Percentiles rank a stretch among this genome's conserved stretches.
Conservation (phyloP, 2,888 invertebrate species). For the Marronus borbonicus region DNA sequence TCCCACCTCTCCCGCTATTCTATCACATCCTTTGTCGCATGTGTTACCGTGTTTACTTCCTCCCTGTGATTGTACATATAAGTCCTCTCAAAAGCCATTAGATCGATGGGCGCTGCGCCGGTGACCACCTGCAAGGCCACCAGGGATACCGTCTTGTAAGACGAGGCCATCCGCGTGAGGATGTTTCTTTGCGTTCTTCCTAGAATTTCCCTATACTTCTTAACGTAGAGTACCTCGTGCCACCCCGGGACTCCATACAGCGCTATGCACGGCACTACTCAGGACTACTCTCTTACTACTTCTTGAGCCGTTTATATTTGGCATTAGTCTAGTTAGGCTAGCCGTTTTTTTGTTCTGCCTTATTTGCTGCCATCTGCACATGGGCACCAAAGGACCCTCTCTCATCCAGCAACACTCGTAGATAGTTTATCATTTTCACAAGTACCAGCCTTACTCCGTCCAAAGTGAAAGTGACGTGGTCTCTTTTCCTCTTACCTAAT, state of each 20-base stretch:
- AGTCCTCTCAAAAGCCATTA: conserved; percentile 3
- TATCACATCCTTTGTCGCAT: not conserved
- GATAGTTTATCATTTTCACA: not conserved
- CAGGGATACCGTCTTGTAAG: not conserved
- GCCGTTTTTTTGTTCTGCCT: conserved; percentile 17
- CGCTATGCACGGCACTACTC: not conserved
- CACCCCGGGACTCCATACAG: conserved; percentile 2
- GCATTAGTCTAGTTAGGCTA: conserved; percentile 9
- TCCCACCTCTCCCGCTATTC: conserved; percentile 6
- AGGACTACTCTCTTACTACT: conserved; percentile 10
- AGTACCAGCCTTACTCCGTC: too few relatives aligned
- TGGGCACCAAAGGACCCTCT: not conserved
- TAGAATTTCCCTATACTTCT: not conserved
- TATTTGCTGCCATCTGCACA: not conserved
- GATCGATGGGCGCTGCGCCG: not conserved
- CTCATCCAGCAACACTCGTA: not conserved
- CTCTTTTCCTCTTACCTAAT: too few relatives aligned
- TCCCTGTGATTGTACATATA: conserved; percentile 6
- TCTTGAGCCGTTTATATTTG: conserved; percentile 6
- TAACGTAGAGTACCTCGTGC: conserved; percentile 3
- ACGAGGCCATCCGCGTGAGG: not conserved
- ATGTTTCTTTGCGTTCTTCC: conserved; percentile 18
- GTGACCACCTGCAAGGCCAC: conserved; percentile 72
- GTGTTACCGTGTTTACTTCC: not conserved
- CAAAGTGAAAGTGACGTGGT: too few relatives aligned